Evolutionary conservation across 1,140 invertebrate genomes (phyloP), one percentile per base, ranked within the genome.

Genomic region (Laupala kohalensis): DNA sequence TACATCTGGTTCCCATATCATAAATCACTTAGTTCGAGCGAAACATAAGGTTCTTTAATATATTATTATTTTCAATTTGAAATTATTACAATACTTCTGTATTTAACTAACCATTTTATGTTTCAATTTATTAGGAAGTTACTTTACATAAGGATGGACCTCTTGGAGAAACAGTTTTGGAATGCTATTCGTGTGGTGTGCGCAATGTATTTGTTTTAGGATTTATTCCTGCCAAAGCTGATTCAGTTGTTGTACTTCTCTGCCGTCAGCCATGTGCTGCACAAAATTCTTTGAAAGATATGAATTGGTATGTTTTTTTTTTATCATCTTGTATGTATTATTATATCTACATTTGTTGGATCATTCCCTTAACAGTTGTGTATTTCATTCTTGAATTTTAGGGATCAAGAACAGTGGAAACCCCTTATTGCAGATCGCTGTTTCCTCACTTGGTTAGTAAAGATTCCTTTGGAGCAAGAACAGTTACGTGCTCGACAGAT

Each of bases 381-480:
- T 69, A 28, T 27, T 28, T 29, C 29, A 28, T 19, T 29, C 63
- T 75, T 74, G 12, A 72, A 72, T 73, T 75, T 74, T 75, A 77
- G 83, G 95, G 96, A 98, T 84, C 95, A 96, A 81, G 95, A 97
- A 72, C 95, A 98, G 80, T 99, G 97, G 97, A 97, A 98, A 80
- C 97, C 97, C 0, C 83, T 99, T 15, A 97, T 98, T 70, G 89
- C 95, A 75, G 97, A 99, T 81, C 90, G 97, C 26, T 93, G 93
- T 77, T 97, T 99, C 79, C 80, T 99, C 13, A 89, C 94, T 0
- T 99, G 97, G 97, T 82, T 99, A 19, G 96, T 99, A 0, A 99
- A 99, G 81, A 91, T 94, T 64, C 95, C 95, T 64, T 91, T 92
- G 0, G 96, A 99, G 77, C 92, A 96, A 78, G 97, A 99, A 76